A percentile compares a stretch with the other conserved stretches of the same genome.
phyloP scores from a whole-genome alignment of 2,113 vertebrate genomes.

The Enhydra lutris region DNA sequence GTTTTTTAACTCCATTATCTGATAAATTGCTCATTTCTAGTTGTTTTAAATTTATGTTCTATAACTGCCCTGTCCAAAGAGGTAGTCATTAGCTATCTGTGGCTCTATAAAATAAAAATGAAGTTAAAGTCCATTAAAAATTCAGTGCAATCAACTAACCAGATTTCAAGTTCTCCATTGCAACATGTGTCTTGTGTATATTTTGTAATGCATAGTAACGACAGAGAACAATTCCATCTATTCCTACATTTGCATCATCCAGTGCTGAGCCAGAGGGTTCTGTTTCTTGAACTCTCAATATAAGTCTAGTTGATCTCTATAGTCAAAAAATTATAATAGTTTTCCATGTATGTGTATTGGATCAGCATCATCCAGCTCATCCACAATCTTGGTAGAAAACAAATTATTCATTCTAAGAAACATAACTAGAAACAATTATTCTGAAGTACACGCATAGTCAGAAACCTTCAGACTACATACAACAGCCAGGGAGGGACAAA shows the following conservation, averaged over 20 bases:
- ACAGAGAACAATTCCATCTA: background rate
- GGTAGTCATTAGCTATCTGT: background rate
- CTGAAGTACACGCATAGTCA: background rate
- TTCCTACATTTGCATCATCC: background rate
- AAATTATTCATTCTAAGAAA: background rate
- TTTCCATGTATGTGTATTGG: background rate
- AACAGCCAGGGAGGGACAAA: background rate
- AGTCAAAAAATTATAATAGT: background rate
- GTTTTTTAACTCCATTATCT: background rate
- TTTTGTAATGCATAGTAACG: background rate
- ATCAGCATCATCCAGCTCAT: background rate
- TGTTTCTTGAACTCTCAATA: background rate
- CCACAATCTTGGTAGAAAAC: background rate
- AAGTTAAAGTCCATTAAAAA: background rate
- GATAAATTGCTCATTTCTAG: background rate
- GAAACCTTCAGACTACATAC: background rate
- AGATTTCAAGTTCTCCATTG: background rate
- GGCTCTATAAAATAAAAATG: background rate
- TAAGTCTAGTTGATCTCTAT: background rate
- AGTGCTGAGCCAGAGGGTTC: background rate
- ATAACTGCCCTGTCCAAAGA: background rate
- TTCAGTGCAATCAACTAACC: background rate
- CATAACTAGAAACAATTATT: background rate
- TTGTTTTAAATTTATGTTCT: background rate
- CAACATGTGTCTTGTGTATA: accelerated